phyloP scores from a whole-genome alignment of 2,888 invertebrate species.

The Lepas anatifera region DNA sequence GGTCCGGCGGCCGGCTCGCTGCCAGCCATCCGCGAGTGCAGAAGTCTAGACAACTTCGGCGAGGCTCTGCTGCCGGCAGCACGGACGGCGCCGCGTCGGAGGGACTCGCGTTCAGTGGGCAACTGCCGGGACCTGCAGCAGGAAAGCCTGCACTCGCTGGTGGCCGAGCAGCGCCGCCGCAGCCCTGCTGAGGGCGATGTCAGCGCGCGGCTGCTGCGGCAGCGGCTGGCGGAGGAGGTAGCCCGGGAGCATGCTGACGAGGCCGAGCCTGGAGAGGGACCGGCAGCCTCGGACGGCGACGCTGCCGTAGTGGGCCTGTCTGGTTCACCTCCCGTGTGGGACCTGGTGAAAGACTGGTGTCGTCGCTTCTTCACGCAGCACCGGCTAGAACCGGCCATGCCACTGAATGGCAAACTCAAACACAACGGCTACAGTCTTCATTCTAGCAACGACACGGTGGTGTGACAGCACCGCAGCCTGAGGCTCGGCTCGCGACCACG shows the following conservation, averaged over 20 bases:
- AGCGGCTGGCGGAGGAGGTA: background rate
- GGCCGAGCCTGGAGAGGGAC: no score
- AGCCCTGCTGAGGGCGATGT: no score
- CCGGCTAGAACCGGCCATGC: background rate
- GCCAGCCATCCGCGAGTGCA: background rate
- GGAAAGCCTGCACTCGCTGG: background rate
- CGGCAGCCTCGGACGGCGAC: no score
- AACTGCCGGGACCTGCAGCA: background rate
- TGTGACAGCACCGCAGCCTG: background rate
- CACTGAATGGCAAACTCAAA: slow-evolving; percentile 1
- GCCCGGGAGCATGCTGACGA: background rate
- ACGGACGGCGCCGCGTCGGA: background rate
- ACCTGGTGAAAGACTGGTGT: background rate
- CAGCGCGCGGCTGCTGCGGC: background rate
- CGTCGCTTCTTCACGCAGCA: background rate
- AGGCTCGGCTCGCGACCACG: background rate
- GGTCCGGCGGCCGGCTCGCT: background rate
- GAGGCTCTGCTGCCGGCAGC: background rate
- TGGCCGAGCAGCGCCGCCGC: background rate
- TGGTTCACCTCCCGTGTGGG: background rate
- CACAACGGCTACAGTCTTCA: slow-evolving; percentile 9
- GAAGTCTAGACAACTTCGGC: background rate
- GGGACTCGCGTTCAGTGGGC: background rate
- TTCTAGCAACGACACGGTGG: slow-evolving; percentile 5
- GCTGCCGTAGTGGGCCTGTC: background rate